Base-by-base conservation (phyloP, 1,140 invertebrate species). In the Zaprionus kolodkinae region DNA sequence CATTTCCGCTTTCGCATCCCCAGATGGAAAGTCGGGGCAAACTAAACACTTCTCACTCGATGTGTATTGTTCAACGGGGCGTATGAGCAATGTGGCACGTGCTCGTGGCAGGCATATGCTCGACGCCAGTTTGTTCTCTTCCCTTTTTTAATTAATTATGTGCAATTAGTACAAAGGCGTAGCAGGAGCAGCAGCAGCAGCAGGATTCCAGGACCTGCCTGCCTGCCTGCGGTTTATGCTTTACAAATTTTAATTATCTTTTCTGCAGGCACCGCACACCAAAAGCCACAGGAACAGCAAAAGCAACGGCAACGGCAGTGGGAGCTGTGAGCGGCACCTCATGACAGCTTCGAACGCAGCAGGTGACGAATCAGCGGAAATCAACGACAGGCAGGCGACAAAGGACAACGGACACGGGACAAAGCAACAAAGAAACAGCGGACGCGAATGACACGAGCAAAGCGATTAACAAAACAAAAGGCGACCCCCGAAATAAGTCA, bases 321-420 rank as follows among this genome's bases (percentile, higher is more conserved):
- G 6, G 27, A 30, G 27, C 3, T 48, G 40, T 1, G 7, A 45
- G n/a, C 30, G 35, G 52, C 48, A 57, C 11, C 65, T 61, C 6
- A 25, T 43, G 57, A 50, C 30, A 33, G 12, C 60, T 25, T 27
- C 13, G 17, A 27, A 5, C 72, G 1, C 73, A 65, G 69, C 62
- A 66, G 69, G 73, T 76, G 73, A 66, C 62, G 57, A 52, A 71
- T 64, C 67, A 64, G 30, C 67, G 60, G 72, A 71, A 71, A 65
- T 65, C 55, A 71, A 60, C 60, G 68, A 71, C 67, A 71, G 59
- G n/a, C 67, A 71, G 59, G n/a, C 40, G 48, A 27, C 50, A 70
- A 25, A 7, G 11, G 21, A 36, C 50, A 45, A 21, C 15, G 9
- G 36, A 36, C 40, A 59, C 17, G n/a, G 17, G 21, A 64, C 6